These are phyloP conservation scores for Vulpes lagopus DNA, from an alignment of 2,113 vertebrate species.

Conservation along the genomic window DNA sequence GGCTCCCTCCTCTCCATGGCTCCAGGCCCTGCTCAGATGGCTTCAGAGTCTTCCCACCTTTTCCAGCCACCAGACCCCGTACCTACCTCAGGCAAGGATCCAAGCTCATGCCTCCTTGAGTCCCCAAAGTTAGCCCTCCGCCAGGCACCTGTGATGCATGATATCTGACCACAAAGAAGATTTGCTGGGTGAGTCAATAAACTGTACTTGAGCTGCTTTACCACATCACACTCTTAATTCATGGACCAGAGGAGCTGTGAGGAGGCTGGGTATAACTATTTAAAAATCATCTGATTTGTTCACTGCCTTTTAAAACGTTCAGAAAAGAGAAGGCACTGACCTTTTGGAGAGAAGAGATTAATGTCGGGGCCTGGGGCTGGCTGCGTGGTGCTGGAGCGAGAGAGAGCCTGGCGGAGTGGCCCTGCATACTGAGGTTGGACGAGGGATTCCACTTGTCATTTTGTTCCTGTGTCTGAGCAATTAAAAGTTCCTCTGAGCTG, in stretches of 20 bases:
- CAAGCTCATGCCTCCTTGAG: accelerated
- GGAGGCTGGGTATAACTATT: background rate
- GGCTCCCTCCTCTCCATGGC: background rate
- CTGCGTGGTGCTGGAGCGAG: accelerated
- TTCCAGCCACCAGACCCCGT: background rate
- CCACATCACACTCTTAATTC: accelerated
- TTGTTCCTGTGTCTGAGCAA: background rate
- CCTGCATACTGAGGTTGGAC: accelerated
- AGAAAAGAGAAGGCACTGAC: background rate
- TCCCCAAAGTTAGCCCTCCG: accelerated
- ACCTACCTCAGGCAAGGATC: background rate
- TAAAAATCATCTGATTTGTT: background rate
- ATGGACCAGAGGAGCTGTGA: accelerated
- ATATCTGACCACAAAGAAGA: accelerated
- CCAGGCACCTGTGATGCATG: accelerated
- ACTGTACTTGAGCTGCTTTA: accelerated
- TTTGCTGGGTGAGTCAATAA: background rate
- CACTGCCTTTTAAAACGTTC: background rate
- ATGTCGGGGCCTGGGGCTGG: background rate
- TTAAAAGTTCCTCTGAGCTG: background rate
- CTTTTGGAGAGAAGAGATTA: background rate
- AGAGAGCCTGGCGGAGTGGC: accelerated
- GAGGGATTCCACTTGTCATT: background rate
- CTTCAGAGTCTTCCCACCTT: background rate
- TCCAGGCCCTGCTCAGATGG: accelerated